Base-by-base conservation (phyloP, 1,140 invertebrate genomes). In the Saccostrea glomerata region DNA sequence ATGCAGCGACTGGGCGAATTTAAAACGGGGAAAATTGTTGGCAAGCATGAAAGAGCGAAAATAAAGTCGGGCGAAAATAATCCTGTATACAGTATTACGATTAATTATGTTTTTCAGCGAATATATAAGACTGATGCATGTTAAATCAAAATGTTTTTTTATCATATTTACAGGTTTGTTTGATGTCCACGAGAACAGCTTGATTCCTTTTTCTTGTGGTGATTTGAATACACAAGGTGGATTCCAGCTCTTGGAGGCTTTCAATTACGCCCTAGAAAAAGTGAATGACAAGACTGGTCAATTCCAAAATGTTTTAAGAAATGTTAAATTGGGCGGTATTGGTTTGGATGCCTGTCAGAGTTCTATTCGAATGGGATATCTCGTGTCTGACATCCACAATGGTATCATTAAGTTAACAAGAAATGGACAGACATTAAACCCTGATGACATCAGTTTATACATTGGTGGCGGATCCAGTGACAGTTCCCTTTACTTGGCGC, bases 171-270 rank as follows among this genome's bases (percentile, higher is more conserved):
- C 89, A 94, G 94, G 94, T 87, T 84, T 94, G 12, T 94, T 94
- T 92, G 93, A 94, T 84, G 93, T 94, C 4, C 94, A 94, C 85
- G 25, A 91, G 12, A 87, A 87, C 82, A 88, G 86, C 20, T 60
- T 91, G 17, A 89, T 85, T 9, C 91, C 92, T 30, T 94, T 94
- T 85, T 92, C 92, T 0, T 94, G 94, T 91, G 94, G 93, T n/a
- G 47, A 88, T 0, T 91, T 94, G 25, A 94, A 94, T 58, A 90
- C 89, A 30, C 86, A 92, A 15, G 91, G 92, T 87, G 94, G 94
- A 4, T 94, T 93, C 86, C 94, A 94, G 86, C 92, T 94, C 11
- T 86, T 93, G 15, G 94, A 94, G 87, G 94, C 94, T 2, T 94
- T 94, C 88, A 91, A 93, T 73, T 94, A 91, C 86, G 94, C 94